Conservation (phyloP, 2,888 invertebrate genomes). For the Drosophila fungiperda region DNA sequence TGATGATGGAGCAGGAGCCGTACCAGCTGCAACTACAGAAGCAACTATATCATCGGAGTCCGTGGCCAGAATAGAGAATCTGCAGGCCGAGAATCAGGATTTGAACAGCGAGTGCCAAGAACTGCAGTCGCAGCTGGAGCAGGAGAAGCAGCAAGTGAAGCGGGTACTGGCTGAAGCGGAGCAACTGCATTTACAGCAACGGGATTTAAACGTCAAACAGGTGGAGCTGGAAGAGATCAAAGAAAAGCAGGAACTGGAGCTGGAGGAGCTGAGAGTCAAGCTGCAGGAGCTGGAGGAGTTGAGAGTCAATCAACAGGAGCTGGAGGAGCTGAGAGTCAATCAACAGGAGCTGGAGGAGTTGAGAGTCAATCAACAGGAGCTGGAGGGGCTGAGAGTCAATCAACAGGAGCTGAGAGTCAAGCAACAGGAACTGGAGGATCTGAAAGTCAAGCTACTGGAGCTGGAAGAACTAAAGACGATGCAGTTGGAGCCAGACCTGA, state of each 20-base stretch:
- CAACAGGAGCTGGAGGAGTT: conserved; percentile 1
- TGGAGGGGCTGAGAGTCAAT: conserved; percentile 36
- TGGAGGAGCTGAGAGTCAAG: neutral
- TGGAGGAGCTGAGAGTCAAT: conserved; percentile 54
- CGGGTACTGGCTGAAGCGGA: conserved; percentile 28
- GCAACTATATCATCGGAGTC: neutral
- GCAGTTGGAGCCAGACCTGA: conserved; percentile 40
- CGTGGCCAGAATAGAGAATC: conserved; percentile 84
- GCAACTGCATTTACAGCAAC: conserved; percentile 9
- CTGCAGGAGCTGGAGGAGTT: conserved; percentile 2
- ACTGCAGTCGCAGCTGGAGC: conserved; percentile 87
- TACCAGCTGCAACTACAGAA: conserved; percentile 2
- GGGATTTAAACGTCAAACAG: conserved; percentile 80
- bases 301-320: neutral
- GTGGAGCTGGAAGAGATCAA: conserved; percentile 77
- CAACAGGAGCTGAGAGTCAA: conserved; percentile 82
- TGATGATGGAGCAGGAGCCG: conserved; percentile 24
- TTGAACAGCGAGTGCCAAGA: conserved; percentile 88
- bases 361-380: conserved; percentile 3
- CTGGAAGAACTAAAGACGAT: conserved; percentile 22
- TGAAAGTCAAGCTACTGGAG: conserved; percentile 53
- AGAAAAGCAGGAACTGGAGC: conserved; percentile 28
- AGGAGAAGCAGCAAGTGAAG: conserved; percentile 69
- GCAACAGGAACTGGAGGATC: conserved; percentile 11
- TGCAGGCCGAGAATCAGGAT: conserved; percentile 87